These are phyloP conservation scores for Nibea albiflora DNA, from an alignment of 2,113 vertebrate species.

Conservation along the genomic window DNA sequence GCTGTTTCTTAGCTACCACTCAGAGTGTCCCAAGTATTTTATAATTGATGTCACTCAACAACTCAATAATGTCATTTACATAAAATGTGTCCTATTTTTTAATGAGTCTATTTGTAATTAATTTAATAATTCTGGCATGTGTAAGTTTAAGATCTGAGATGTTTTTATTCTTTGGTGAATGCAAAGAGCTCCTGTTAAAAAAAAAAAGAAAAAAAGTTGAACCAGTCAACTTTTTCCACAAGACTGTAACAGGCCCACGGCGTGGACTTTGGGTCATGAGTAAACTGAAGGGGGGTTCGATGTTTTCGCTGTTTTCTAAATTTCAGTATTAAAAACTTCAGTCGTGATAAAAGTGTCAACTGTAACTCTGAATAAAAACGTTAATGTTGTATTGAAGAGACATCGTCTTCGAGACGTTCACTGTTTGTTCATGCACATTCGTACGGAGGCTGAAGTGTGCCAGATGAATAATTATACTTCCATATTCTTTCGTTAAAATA, in stretches of 20 bases:
- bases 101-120: too few species aligned
- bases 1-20: not conserved
- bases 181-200: slow-evolving; percentile 26
- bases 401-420: not conserved
- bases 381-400: too few species aligned
- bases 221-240: slow-evolving; percentile 56
- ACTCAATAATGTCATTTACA: not conserved
- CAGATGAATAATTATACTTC: not conserved
- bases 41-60: not conserved
- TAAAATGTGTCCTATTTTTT: not conserved
- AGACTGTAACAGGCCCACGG: slow-evolving; percentile 42
- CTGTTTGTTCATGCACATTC: not conserved
- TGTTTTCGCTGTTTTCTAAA: not conserved
- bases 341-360: not conserved
- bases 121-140: not conserved
- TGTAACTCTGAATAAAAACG: not conserved
- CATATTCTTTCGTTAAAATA: not conserved
- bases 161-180: slow-evolving; percentile 45
- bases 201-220: slow-evolving; percentile 49
- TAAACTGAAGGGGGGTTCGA: slow-evolving; percentile 77
- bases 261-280: slow-evolving; percentile 74
- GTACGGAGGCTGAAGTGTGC: not conserved
- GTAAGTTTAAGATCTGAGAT: not conserved
- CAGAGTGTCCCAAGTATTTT: too few species aligned
- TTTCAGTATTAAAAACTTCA: slow-evolving; percentile 13